These are phyloP conservation scores for Miichthys miiuy DNA, from an alignment of 2,797 vertebrate species.

Conservation along the genomic window DNA sequence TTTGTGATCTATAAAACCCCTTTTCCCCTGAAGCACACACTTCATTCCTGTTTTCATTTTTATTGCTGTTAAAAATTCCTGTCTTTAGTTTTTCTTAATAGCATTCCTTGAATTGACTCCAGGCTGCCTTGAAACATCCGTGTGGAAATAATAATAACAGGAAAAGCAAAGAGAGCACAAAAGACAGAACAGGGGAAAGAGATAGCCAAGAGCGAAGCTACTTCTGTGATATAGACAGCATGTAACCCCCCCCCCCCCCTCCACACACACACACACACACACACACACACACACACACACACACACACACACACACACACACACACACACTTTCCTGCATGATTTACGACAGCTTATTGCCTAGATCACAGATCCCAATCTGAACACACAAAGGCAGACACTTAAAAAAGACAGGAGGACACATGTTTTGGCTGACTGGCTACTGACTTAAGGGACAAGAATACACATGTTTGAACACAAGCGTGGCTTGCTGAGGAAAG, in stretches of 20 bases:
- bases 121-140: conserved; percentile 50
- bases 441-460: conserved; percentile 72
- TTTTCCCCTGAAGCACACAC: conserved; percentile 20
- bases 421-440: conserved; percentile 75
- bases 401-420: conserved; percentile 77
- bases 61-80: conserved; percentile 42
- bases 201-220: conserved; percentile 51
- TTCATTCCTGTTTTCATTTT: conserved; percentile 26
- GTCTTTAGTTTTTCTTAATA: conserved; percentile 38
- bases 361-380: conserved; percentile 72
- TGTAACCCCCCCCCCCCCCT: neutral
- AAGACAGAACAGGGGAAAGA: conserved; percentile 42
- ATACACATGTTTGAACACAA: conserved; percentile 67
- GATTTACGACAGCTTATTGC: conserved; percentile 70
- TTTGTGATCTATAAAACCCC: neutral
- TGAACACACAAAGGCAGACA: conserved; percentile 72
- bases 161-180: conserved; percentile 57
- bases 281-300: neutral
- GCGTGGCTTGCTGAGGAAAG: conserved; percentile 62
- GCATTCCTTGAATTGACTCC: conserved; percentile 54
- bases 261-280: neutral
- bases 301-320: conserved; percentile 21
- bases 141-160: conserved; percentile 73
- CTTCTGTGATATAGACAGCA: conserved; percentile 42
- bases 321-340: conserved; percentile 41